Evolutionary conservation across 2,888 invertebrate genomes (phyloP).

Genomic region (Melieria crassipennis): DNA sequence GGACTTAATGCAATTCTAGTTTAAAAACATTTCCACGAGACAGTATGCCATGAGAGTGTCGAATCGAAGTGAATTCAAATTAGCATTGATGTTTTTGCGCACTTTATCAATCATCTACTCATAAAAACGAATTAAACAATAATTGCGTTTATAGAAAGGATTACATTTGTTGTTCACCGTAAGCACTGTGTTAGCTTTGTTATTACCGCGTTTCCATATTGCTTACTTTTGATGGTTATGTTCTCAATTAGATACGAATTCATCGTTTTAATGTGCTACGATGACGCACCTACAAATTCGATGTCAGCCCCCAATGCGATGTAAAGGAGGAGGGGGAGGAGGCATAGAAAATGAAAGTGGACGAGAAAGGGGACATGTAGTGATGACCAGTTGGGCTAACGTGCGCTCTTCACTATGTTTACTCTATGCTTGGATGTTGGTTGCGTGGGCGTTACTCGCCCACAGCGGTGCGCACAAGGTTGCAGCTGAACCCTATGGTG

Average conservation of each 20-base stretch:
- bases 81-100: no score
- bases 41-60: no score
- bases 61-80: no score
- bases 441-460: slow-evolving; percentile 1
- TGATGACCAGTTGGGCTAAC: not conserved
- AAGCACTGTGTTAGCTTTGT: not conserved
- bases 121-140: no score
- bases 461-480: slow-evolving; percentile 22
- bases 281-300: slow-evolving; percentile 43
- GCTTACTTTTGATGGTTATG: not conserved
- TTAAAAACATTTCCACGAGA: no score
- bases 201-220: not conserved
- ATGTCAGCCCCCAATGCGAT: slow-evolving; percentile 51
- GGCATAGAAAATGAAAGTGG: slow-evolving; percentile 1
- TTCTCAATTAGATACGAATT: not conserved
- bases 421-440: slow-evolving; percentile 22
- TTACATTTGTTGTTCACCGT: not conserved
- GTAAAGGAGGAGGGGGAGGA: slow-evolving; percentile 48
- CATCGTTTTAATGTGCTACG: slow-evolving; percentile 27
- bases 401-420: slow-evolving; percentile 9
- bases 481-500: slow-evolving; percentile 60
- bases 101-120: no score
- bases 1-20: no score
- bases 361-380: not conserved
- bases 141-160: no score